Evolutionary conservation across 2,797 vertebrate genomes (phyloP), one percentile per base, ranked within the genome.

Genomic region (Botia almorhae): DNA sequence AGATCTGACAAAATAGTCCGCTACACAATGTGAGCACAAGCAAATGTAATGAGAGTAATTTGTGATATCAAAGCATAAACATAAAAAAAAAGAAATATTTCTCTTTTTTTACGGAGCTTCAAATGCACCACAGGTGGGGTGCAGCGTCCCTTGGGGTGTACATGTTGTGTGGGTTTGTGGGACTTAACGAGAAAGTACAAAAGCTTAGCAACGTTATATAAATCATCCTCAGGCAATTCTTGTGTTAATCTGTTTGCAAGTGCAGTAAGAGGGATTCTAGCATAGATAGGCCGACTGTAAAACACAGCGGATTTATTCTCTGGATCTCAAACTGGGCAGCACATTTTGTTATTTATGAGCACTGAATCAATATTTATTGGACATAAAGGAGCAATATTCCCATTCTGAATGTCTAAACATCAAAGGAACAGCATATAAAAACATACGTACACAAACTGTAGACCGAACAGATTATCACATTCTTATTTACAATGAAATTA

Each of bases 331-430:
- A 72, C 48, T 88, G 85, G 83, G 84, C 78, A 39, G 51, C 84
- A 80, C 85, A 85, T 89, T 86, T 86, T 88, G 82, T 89, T 90
- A 91, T 92, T 90, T 87, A 90, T 90, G 89, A 92, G 83, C 61
- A 81, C 84, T 88, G 84, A 93, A 92, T 94, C 92, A 93, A 93
- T 93, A 93, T 94, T 93, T 92, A 92, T 93, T 90, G 90, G 91
- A 89, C 90, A 92, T 92, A 93, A 92, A 91, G 90, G 90, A 91
- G 87, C 91, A 91, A 91, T 93, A 92, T 93, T 90, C 84, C 85
- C 83, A 86, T 89, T 89, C 90, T 91, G 87, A 93, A 93, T 92
- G 91, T 92, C 92, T 92, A 88, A 93, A 91, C 86, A 83, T 90
- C 81, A 81, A 73, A 63, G 68, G 65, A 82, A 82, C 43, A 69